phyloP scores from a whole-genome alignment of 2,888 invertebrate species.

The Cephus runcator region DNA sequence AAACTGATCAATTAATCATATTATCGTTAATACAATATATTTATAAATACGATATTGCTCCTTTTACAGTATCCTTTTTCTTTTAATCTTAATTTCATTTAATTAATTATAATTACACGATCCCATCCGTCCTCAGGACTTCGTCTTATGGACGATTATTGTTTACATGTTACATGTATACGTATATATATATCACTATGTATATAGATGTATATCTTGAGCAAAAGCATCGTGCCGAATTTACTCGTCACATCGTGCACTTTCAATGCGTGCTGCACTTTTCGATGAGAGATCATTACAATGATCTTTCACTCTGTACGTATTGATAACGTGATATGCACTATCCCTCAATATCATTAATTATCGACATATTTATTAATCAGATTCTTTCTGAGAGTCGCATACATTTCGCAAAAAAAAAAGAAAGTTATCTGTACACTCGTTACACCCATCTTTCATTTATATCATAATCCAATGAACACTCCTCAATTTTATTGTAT shows the following conservation, averaged over 20 bases:
- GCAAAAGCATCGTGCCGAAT: conserved; percentile 16
- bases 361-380: not conserved
- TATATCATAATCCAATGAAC: not conserved
- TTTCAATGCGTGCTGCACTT: not conserved
- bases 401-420: not conserved
- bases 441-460: not conserved
- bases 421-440: not conserved
- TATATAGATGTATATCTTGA: conserved; percentile 4
- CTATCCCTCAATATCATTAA: not conserved
- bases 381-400: not conserved
- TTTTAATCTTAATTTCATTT: not conserved
- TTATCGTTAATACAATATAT: not conserved
- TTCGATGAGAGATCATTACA: not conserved
- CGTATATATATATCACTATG: not conserved
- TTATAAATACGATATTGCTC: conserved; percentile 6
- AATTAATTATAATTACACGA: no score
- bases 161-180: not conserved
- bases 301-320: not conserved
- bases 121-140: no score
- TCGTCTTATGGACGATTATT: not conserved
- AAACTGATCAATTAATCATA: not conserved
- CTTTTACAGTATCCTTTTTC: not conserved
- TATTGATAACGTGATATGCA: not conserved
- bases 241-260: not conserved
- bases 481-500: not conserved